Evolutionary conservation across 2,888 invertebrate genomes (phyloP).

Genomic region (Scaeva pyrastri): DNA sequence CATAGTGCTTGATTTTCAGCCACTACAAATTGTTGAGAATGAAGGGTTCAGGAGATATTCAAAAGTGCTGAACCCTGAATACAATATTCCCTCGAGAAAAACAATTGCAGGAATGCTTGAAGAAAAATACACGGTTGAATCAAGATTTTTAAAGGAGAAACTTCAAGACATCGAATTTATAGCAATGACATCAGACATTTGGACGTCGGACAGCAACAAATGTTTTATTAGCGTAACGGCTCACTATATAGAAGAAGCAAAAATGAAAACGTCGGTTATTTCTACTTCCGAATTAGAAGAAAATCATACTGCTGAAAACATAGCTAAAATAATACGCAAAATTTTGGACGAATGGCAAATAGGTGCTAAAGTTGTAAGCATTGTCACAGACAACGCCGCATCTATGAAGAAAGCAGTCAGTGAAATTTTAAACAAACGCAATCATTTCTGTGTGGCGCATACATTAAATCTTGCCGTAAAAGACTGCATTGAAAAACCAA

Average conservation of each 20-base stretch:
- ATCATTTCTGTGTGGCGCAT: conserved; percentile 28
- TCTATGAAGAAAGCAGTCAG: conserved; percentile 32
- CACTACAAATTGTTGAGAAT: no score
- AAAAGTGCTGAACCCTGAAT: background rate
- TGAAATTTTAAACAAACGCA: conserved; percentile 16
- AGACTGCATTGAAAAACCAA: background rate
- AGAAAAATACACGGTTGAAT: conserved; percentile 8
- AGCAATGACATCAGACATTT: conserved; percentile 23
- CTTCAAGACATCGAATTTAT: conserved; percentile 14
- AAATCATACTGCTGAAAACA: background rate
- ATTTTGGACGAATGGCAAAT: background rate
- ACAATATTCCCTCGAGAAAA: conserved; percentile 11
- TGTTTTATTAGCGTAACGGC: conserved; percentile 23
- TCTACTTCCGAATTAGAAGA: background rate
- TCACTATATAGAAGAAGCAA: conserved; percentile 2
- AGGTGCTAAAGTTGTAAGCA: background rate
- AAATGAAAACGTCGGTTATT: background rate
- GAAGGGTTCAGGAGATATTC: background rate
- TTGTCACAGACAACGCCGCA: conserved; percentile 4
- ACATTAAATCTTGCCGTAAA: background rate
- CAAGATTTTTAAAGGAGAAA: conserved; percentile 7
- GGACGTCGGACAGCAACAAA: conserved; percentile 12
- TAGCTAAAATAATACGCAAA: background rate
- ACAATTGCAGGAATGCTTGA: conserved; percentile 9
- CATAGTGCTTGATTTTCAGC: no score